Conservation (phyloP, 2,113 vertebrate genomes). For the Leucopsar rothschildi region DNA sequence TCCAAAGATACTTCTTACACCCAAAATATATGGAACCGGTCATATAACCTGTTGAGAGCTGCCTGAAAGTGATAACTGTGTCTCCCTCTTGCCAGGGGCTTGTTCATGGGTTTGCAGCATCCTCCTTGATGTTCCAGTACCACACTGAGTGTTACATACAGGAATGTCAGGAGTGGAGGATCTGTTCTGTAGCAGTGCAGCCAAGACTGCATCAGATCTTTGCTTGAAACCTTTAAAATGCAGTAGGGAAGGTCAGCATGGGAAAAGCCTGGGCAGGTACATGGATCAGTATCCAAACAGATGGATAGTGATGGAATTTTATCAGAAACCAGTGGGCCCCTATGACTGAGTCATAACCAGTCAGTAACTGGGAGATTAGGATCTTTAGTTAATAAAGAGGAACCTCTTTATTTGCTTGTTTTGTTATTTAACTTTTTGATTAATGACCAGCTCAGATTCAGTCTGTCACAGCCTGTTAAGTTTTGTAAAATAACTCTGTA, state of each 20-base stretch:
- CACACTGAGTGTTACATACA: rapidly evolving
- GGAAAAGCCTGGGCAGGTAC: not conserved
- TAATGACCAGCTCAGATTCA: not conserved
- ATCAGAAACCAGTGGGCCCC: rapidly evolving
- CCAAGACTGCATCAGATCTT: not conserved
- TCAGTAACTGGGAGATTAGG: not conserved
- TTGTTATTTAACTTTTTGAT: not conserved
- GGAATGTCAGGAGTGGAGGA: not conserved
- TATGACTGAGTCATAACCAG: not conserved
- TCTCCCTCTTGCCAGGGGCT: not conserved
- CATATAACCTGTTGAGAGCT: not conserved
- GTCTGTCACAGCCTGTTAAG: not conserved
- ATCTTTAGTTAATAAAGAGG: not conserved
- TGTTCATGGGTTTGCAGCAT: not conserved
- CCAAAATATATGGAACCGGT: not conserved
- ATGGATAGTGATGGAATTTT: not conserved
- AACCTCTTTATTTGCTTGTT: not conserved
- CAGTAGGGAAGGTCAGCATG: not conserved
- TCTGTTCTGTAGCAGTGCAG: not conserved
- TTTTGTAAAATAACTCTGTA: not conserved
- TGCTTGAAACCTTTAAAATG: not conserved
- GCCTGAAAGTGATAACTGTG: not conserved
- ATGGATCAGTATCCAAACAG: not conserved
- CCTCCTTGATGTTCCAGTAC: not conserved
- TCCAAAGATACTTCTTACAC: not conserved